A percentile compares a stretch with the other conserved stretches of the same genome.
These are phyloP conservation scores for Phorcus lineatus DNA, from an alignment of 2,888 invertebrate genomes.

Conservation along the genomic window DNA sequence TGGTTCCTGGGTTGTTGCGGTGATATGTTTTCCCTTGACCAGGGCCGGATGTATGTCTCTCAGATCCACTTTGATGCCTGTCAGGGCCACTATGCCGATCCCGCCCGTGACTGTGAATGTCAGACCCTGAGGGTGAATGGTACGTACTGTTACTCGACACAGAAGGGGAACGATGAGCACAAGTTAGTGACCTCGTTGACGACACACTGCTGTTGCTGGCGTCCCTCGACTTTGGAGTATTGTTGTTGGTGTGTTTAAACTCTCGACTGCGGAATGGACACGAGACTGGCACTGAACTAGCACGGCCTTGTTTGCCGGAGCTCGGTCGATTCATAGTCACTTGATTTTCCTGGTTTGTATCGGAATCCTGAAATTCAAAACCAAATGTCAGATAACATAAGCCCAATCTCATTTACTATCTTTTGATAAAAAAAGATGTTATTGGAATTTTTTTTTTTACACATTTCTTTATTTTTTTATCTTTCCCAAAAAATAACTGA, in stretches of 20 bases:
- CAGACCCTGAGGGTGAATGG: neutral
- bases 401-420: too few relatives aligned
- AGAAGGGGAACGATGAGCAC: constrained; percentile 2
- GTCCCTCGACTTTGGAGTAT: constrained; percentile 55
- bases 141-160: constrained; percentile 18
- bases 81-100: neutral
- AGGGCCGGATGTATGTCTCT: neutral
- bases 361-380: constrained; percentile 46
- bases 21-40: constrained; percentile 19
- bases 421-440: too few relatives aligned
- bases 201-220: constrained; percentile 66
- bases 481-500: too few relatives aligned
- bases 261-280: constrained; percentile 6
- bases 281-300: constrained; percentile 33
- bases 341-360: constrained; percentile 36
- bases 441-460: too few relatives aligned
- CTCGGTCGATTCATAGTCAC: constrained; percentile 33
- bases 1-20: constrained; percentile 21
- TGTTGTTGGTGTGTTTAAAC: constrained; percentile 33
- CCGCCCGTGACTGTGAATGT: neutral
- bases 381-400: too few relatives aligned
- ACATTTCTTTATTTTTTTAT: too few relatives aligned
- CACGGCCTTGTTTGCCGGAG: constrained; percentile 32
- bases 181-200: constrained; percentile 55
- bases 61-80: neutral